Conservation (phyloP, 2,797 vertebrate species). For the Sebastes flavidus region DNA sequence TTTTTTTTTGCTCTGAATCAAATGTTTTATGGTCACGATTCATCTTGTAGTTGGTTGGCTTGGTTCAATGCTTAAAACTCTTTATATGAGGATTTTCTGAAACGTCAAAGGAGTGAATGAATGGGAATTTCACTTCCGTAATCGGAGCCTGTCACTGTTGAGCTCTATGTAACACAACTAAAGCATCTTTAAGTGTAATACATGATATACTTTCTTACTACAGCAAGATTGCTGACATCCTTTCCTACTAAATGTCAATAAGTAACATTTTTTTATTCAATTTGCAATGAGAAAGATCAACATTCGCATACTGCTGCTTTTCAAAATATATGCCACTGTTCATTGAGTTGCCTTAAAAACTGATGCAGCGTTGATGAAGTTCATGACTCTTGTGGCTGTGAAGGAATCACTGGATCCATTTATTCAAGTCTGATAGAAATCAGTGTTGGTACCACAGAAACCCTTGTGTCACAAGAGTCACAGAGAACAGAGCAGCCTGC, state of each 20-base stretch:
- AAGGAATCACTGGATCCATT: constrained; percentile 38
- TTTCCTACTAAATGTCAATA: background rate
- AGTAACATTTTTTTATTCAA: background rate
- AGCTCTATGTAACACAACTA: background rate
- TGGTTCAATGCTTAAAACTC: too few relatives aligned
- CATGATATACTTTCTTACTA: background rate
- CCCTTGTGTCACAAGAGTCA: background rate
- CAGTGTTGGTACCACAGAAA: constrained; percentile 25
- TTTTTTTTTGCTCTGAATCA: too few relatives aligned
- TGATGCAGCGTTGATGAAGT: constrained; percentile 11
- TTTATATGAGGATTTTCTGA: too few relatives aligned
- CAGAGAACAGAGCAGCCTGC: constrained; percentile 32
- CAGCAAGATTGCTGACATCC: background rate
- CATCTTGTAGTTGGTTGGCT: too few relatives aligned
- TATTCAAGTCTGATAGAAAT: constrained; percentile 37
- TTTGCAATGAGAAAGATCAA: background rate
- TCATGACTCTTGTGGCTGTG: constrained; percentile 18
- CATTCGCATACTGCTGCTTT: background rate
- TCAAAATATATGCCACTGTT: background rate
- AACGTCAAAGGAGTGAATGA: too few relatives aligned
- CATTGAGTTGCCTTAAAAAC: constrained; percentile 8
- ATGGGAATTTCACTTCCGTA: too few relatives aligned
- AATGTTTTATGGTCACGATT: too few relatives aligned
- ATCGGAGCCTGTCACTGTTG: background rate
- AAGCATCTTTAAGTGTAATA: background rate